phyloP scores from a whole-genome alignment of 2,888 invertebrate species.

The Aromia moschata region DNA sequence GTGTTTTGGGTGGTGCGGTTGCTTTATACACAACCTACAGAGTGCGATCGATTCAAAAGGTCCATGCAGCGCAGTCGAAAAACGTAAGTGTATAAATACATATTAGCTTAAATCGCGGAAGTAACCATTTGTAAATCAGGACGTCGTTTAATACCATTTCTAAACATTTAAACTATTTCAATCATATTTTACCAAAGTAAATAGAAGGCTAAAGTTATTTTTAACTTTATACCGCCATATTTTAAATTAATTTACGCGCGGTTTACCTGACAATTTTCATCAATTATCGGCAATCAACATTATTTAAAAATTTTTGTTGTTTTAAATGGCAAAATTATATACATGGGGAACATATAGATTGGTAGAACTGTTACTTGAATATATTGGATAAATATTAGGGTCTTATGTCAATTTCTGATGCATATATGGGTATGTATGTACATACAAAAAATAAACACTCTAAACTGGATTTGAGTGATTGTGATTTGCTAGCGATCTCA shows the following conservation, averaged over 20 bases:
- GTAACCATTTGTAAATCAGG: background rate
- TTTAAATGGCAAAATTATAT: no score
- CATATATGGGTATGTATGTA: no score
- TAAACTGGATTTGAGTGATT: no score
- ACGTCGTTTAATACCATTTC: background rate
- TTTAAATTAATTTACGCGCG: slow-evolving; percentile 19
- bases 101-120: background rate
- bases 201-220: slow-evolving; percentile 6
- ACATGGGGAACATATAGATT: no score
- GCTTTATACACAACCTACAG: slow-evolving; percentile 63
- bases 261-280: slow-evolving; percentile 3
- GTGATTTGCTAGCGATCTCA: no score
- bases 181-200: no score
- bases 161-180: no score
- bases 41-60: slow-evolving; percentile 59
- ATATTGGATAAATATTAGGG: no score
- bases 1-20: slow-evolving; percentile 61
- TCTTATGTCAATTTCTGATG: no score
- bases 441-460: no score
- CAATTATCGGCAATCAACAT: background rate
- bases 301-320: no score
- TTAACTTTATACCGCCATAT: slow-evolving; percentile 17
- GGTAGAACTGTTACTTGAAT: no score
- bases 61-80: slow-evolving; percentile 66
- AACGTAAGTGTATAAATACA: slow-evolving; percentile 59